A percentile compares a stretch with the other conserved stretches of the same genome.
Conservation (phyloP, 1,140 invertebrate genomes). For the Drosophila tsacasi region DNA sequence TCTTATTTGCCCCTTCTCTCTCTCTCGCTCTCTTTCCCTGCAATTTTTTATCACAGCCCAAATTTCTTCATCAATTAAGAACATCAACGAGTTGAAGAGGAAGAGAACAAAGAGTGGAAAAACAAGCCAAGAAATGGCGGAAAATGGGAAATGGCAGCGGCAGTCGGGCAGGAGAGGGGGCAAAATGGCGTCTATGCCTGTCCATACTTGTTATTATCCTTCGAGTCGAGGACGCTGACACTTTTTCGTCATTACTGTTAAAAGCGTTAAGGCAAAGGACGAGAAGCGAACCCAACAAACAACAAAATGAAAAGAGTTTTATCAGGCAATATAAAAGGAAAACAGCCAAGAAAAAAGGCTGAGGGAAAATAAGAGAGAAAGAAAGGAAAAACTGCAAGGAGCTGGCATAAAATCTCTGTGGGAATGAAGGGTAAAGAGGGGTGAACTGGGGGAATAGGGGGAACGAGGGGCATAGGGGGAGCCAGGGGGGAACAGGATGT, state of each 20-base stretch:
- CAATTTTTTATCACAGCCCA: slow-evolving; percentile 67
- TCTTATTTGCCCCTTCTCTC: neutral
- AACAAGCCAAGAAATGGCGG: slow-evolving; percentile 29
- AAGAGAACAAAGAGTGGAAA: slow-evolving; percentile 29
- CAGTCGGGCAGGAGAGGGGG: neutral
- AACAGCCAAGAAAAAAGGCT: slow-evolving; percentile 17
- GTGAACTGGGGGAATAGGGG: neutral
- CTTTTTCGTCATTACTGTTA: slow-evolving; percentile 84
- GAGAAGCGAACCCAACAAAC: slow-evolving; percentile 49
- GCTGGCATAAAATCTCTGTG: slow-evolving; percentile 72
- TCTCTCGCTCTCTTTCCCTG: neutral
- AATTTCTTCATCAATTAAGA: slow-evolving; percentile 83
- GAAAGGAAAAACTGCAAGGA: slow-evolving; percentile 62
- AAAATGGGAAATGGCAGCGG: neutral
- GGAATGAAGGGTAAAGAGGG: neutral
- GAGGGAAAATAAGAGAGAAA: slow-evolving; percentile 19
- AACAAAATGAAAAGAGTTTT: slow-evolving; percentile 82
- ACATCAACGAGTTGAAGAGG: slow-evolving; percentile 75
- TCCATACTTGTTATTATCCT: slow-evolving; percentile 84
- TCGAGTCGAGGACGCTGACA: slow-evolving; percentile 81
- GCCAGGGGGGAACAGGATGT: slow-evolving; percentile 32
- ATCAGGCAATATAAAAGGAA: slow-evolving; percentile 60
- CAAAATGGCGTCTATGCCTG: slow-evolving; percentile 63
- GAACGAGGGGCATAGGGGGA: too few species aligned
- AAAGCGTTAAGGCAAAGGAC: slow-evolving; percentile 77